Evolutionary conservation across 2,797 vertebrate genomes (phyloP).

Genomic region (Pseudochirops cupreus): DNA sequence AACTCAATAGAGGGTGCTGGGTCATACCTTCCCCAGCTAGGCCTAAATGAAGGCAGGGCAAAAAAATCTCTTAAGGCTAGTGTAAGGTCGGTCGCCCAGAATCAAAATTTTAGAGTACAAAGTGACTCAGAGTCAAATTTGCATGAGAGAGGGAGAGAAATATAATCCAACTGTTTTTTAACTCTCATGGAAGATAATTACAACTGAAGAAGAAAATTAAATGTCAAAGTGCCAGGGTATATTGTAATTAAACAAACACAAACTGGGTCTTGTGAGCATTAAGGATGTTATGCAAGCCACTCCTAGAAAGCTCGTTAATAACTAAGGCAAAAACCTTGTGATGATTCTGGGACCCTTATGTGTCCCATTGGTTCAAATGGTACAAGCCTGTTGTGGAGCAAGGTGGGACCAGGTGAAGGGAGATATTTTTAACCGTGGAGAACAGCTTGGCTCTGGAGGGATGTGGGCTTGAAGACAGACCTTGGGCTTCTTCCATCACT

Average conservation of each 20-base stretch:
- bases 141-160: conserved; percentile 46
- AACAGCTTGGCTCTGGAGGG: background rate
- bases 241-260: conserved; percentile 78
- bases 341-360: conserved; percentile 54
- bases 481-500: background rate
- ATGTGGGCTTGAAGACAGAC: background rate
- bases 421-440: conserved; percentile 7
- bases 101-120: background rate
- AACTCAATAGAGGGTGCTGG: background rate
- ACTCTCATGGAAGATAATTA: conserved; percentile 70
- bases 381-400: conserved; percentile 1
- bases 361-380: conserved; percentile 41
- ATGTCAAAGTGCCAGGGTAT: conserved; percentile 65
- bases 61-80: background rate
- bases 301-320: conserved; percentile 67
- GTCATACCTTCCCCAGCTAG: background rate
- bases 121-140: conserved; percentile 63
- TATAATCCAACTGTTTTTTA: conserved; percentile 66
- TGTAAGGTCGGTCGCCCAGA: conserved; percentile 35
- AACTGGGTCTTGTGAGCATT: conserved; percentile 66
- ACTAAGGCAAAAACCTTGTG: conserved; percentile 70
- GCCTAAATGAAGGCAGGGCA: rapidly evolving
- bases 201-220: conserved; percentile 75
- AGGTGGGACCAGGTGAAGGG: background rate
- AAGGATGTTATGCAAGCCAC: conserved; percentile 60